Percentiles rank a stretch among this genome's conserved stretches.
phyloP scores from a whole-genome alignment of 2,888 invertebrate species.

The Octodonta nipae region DNA sequence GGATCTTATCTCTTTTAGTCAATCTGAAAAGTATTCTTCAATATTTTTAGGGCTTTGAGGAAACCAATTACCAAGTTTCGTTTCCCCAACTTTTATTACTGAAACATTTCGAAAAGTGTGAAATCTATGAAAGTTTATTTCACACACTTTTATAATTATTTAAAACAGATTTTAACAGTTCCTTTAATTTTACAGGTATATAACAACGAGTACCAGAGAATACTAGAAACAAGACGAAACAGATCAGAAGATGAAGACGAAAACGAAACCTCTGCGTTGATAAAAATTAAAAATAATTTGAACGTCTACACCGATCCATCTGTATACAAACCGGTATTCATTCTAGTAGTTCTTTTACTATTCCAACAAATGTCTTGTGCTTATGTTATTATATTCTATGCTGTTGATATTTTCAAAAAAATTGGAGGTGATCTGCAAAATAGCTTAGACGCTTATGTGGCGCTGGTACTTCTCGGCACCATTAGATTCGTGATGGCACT shows the following conservation, averaged over 20 bases:
- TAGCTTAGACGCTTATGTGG: constrained; percentile 37
- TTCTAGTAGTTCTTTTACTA: constrained; percentile 37
- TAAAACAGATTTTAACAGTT: too few relatives aligned
- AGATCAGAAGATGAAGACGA: constrained; percentile 3
- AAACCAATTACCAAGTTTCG: too few relatives aligned
- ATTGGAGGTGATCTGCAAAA: constrained; percentile 36
- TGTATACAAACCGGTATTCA: constrained; percentile 40
- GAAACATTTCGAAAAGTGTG: too few relatives aligned
- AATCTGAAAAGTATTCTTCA: too few relatives aligned
- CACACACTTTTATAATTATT: too few relatives aligned
- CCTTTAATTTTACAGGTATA: constrained; percentile 16
- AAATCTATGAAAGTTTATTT: too few relatives aligned
- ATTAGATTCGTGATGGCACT: constrained; percentile 42
- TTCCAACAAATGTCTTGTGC: constrained; percentile 45
- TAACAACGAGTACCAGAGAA: constrained; percentile 17
- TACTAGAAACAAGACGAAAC: constrained; percentile 16
- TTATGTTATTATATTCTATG: constrained; percentile 46
- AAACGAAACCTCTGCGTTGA: constrained; percentile 13
- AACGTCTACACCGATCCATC: constrained; percentile 26
- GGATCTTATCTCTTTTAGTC: too few relatives aligned
- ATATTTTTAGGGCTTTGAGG: too few relatives aligned
- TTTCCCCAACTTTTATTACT: too few relatives aligned
- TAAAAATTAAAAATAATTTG: constrained; percentile 18
- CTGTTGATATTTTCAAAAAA: constrained; percentile 39
- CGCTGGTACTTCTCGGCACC: constrained; percentile 38